Conservation (phyloP, 2,113 vertebrate genomes). For the Corvus cornix region DNA sequence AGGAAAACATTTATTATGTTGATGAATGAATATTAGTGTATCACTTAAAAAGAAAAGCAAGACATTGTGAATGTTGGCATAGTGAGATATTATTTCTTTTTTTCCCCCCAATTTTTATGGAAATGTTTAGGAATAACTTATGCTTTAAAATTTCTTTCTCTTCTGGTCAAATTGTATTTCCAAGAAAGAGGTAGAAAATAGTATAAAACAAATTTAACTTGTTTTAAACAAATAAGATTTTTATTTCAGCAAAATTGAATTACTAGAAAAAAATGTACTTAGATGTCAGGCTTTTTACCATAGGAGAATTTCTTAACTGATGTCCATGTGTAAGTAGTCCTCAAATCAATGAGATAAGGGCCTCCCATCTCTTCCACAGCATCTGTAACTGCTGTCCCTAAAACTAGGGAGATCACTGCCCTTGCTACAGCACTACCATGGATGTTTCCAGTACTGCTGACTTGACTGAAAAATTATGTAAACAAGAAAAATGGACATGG, state of each 20-base stretch:
- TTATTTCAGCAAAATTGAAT: neutral
- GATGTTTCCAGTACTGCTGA: neutral
- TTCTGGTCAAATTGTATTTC: neutral
- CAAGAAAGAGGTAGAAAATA: neutral
- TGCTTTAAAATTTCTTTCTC: neutral
- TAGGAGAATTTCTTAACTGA: neutral
- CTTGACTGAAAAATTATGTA: neutral
- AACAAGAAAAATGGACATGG: neutral
- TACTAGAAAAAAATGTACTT: neutral
- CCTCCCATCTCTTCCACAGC: neutral
- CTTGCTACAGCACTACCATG: neutral
- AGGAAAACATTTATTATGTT: neutral
- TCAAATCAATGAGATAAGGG: neutral
- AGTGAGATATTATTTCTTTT: neutral
- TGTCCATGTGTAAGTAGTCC: neutral
- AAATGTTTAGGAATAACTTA: neutral
- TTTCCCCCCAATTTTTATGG: neutral
- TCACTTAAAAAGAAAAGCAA: neutral
- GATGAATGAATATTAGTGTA: neutral
- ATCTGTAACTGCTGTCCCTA: neutral
- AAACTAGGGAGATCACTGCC: neutral
- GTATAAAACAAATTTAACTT: neutral
- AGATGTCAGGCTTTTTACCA: neutral
- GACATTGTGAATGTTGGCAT: neutral
- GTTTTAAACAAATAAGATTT: neutral